These are phyloP conservation scores for Epistrophe eligans DNA, from an alignment of 2,888 invertebrate species.

Conservation along the genomic window DNA sequence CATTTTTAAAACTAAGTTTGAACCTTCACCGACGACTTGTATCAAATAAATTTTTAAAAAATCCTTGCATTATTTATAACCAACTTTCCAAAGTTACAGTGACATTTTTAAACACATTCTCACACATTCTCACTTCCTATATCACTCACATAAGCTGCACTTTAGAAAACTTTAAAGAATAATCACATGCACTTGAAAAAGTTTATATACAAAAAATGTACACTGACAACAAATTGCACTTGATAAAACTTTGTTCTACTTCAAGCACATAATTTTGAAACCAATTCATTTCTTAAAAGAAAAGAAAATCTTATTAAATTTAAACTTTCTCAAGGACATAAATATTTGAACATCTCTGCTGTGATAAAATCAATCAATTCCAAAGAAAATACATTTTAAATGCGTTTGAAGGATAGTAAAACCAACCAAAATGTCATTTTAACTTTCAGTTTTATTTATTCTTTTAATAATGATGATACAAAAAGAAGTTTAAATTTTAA, in stretches of 20 bases:
- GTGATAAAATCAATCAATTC: background rate
- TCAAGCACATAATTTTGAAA: constrained; percentile 1
- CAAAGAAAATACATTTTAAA: background rate
- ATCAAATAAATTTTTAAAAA: background rate
- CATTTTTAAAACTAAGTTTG: too few relatives aligned
- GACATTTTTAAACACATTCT: background rate
- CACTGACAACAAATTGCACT: constrained; percentile 24
- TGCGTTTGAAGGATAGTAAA: background rate
- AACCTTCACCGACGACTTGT: background rate
- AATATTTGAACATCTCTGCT: background rate
- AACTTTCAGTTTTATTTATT: background rate
- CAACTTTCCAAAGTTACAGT: background rate
- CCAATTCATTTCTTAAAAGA: background rate
- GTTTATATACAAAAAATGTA: constrained; percentile 3
- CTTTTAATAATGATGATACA: background rate
- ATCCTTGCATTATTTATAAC: background rate
- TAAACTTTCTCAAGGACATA: background rate
- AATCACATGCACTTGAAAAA: constrained; percentile 5
- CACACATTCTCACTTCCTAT: background rate
- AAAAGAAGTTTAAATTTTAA: background rate
- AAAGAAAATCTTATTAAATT: background rate
- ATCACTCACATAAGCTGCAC: constrained; percentile 24
- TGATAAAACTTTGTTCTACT: constrained; percentile 40
- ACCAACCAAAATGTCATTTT: background rate
- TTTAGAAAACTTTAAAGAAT: constrained; percentile 4